Evolutionary conservation across 2,888 invertebrate species (phyloP).

Genomic region (Dendrolimus houi): DNA sequence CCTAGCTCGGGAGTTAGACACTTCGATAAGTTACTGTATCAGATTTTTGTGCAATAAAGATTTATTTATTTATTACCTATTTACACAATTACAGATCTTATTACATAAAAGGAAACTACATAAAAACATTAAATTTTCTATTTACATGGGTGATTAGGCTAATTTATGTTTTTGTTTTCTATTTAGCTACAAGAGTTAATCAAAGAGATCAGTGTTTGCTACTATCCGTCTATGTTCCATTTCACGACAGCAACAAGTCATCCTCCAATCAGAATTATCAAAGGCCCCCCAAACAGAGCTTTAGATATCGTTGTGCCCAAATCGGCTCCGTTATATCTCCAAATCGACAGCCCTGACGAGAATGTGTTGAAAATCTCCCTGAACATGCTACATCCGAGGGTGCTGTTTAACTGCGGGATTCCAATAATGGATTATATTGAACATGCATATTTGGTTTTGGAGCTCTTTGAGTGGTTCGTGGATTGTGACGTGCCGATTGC

Average conservation of each 20-base stretch:
- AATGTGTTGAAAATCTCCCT: conserved; percentile 41
- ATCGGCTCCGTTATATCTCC: conserved; percentile 48
- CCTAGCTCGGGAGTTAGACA: no score
- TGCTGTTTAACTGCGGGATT: conserved; percentile 40
- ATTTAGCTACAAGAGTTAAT: conserved; percentile 34
- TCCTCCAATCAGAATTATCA: conserved; percentile 35
- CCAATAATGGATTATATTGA: conserved; percentile 40
- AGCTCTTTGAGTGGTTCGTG: conserved; percentile 54
- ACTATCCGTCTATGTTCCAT: conserved; percentile 46
- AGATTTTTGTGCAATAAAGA: no score
- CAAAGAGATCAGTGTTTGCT: conserved; percentile 24
- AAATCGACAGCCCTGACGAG: conserved; percentile 50
- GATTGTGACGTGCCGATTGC: conserved; percentile 34
- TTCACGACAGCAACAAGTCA: conserved; percentile 40
- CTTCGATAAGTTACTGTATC: no score
- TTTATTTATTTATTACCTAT: no score
- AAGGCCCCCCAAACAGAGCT: conserved; percentile 21
- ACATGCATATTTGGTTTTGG: conserved; percentile 47
- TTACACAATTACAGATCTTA: no score
- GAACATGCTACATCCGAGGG: conserved; percentile 42
- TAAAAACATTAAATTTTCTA: no score
- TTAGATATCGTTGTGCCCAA: conserved; percentile 45
- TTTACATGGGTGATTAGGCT: background rate
- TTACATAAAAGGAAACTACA: no score
- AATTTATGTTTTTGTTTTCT: background rate